Conservation (phyloP, 2,888 invertebrate species). For the Dione vanillae region DNA sequence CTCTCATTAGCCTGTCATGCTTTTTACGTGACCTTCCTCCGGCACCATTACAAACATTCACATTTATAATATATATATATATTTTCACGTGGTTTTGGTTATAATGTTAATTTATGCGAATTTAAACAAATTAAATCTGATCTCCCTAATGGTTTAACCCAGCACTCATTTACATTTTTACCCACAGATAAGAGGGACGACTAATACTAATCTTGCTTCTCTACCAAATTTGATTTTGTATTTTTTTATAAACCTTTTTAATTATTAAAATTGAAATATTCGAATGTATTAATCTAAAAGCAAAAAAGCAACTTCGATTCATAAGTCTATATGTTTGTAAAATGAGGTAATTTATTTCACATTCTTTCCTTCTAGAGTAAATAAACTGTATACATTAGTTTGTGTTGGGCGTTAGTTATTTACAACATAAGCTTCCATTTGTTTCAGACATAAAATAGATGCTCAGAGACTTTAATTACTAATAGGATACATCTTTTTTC, state of each 20-base stretch:
- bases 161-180: slow-evolving; percentile 25
- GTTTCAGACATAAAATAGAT: neutral
- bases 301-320: neutral
- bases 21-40: no score
- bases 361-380: no score
- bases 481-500: neutral
- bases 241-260: neutral
- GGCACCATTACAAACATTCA: no score
- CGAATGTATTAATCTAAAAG: neutral
- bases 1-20: no score
- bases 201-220: slow-evolving; percentile 20
- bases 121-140: slow-evolving; percentile 25
- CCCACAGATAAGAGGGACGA: slow-evolving; percentile 19
- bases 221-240: slow-evolving; percentile 7
- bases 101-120: slow-evolving; percentile 17
- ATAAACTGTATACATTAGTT: no score
- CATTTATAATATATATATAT: no score
- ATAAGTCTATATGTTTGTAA: no score
- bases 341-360: no score
- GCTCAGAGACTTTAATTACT: neutral
- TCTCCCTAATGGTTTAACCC: slow-evolving; percentile 20
- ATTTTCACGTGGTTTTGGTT: slow-evolving; percentile 1
- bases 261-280: neutral
- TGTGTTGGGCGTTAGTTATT: no score
- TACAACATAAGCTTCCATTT: no score